phyloP scores from a whole-genome alignment of 2,888 invertebrate species.

The Drosophila siamana region DNA sequence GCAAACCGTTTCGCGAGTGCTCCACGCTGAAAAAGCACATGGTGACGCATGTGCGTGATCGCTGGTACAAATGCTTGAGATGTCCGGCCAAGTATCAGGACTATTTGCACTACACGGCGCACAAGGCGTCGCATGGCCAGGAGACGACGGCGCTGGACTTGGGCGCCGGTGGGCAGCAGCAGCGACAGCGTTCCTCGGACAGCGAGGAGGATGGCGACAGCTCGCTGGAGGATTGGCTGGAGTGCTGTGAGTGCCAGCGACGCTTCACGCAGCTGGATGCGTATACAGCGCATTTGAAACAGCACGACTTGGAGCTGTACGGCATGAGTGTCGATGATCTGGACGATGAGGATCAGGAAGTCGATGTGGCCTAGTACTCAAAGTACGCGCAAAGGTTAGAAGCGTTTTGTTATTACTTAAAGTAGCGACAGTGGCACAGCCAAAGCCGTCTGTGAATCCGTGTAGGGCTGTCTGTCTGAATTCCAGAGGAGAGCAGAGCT shows the following conservation, averaged over 20 bases:
- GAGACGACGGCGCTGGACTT: constrained; percentile 31
- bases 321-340: constrained; percentile 66
- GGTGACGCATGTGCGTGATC: constrained; percentile 83
- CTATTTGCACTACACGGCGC: constrained; percentile 81
- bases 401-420: neutral
- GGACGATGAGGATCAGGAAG: constrained; percentile 64
- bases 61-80: constrained; percentile 83
- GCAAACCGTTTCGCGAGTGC: constrained; percentile 84
- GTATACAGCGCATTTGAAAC: constrained; percentile 82
- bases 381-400: neutral
- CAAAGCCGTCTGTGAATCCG: too few species aligned
- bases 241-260: constrained; percentile 83
- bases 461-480: neutral
- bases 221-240: constrained; percentile 80
- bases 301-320: constrained; percentile 76
- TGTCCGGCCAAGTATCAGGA: constrained; percentile 83
- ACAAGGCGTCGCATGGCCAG: constrained; percentile 73
- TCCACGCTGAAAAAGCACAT: constrained; percentile 84
- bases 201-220: constrained; percentile 72
- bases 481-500: neutral
- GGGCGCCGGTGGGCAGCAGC: constrained; percentile 3
- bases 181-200: constrained; percentile 66
- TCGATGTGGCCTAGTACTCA: constrained; percentile 62
- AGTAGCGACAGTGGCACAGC: too few species aligned
- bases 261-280: constrained; percentile 81